Percentiles rank a stretch among this genome's conserved stretches.
Evolutionary conservation across 2,113 vertebrate genomes (phyloP).

Genomic region (Irena cyanogastra): DNA sequence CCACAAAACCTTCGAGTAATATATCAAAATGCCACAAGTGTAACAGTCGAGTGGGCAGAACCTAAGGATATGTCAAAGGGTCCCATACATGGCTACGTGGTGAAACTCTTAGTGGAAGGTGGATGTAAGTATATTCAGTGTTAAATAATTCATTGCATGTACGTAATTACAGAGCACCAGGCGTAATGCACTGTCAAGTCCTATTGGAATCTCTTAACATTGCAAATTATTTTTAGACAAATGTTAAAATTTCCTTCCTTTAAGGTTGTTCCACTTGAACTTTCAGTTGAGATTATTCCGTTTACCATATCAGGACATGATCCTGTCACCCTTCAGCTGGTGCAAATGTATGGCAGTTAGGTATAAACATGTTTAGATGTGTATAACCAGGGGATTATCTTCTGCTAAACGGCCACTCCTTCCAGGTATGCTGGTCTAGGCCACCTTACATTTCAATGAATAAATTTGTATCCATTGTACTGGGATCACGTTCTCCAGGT

Average conservation of each 20-base stretch:
- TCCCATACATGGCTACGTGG: neutral
- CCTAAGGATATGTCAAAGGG: fast-evolving
- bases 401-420: neutral
- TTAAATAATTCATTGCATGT: neutral
- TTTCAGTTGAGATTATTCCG: neutral
- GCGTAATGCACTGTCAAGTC: neutral
- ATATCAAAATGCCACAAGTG: fast-evolving
- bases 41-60: fast-evolving
- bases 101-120: fast-evolving
- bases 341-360: neutral
- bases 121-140: fast-evolving
- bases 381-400: neutral
- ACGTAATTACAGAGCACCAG: neutral
- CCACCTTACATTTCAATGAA: neutral
- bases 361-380: neutral
- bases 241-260: neutral
- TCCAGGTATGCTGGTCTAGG: neutral
- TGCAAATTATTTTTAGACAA: neutral
- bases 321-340: neutral
- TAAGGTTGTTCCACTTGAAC: neutral
- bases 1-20: fast-evolving
- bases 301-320: neutral
- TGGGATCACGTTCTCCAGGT: neutral
- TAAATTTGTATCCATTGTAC: neutral
- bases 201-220: neutral